Evolutionary conservation across 1,140 invertebrate species (phyloP), one percentile per base, ranked within the genome.

Genomic region (Xylocopa sonorina): DNA sequence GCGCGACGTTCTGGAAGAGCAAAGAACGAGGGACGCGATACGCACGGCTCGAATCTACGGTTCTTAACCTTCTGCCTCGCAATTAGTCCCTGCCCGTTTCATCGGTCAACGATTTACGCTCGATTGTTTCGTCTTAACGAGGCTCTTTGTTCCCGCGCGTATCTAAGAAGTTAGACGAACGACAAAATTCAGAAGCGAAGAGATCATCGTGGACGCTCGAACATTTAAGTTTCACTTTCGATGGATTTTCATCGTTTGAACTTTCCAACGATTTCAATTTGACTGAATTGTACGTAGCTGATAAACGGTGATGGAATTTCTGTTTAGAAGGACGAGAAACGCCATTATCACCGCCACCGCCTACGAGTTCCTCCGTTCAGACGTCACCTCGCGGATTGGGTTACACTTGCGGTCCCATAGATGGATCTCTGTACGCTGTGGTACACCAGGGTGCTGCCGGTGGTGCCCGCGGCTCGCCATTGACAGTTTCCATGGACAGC

Each of bases 371-470:
- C 7, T 91, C 91, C 18, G 84, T 89, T 41, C 92, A 92, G 69
- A 92, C 90, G n/a, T 91, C 92, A 38, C 89, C 91, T 12, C 88
- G 89, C 21, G 89, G 89, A 24, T 91, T 94, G 80, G 91, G 91
- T 60, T 95, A 97, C 91, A 96, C 96, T 21, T 95, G 96, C 88
- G 96, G 97, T 50, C 97, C 97, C 34, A 93, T 97, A 83, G 97
- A 98, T 95, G 97, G 97, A 80, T 97, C 97, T 89, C 95, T 98
- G 82, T 98, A 98, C 94, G 97, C 97, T 14, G 96, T 97, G 78
- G 94, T 95, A 64, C 95, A 95, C 90, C 93, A 92, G 78, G 92
- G 91, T 80, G 90, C 93, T 78, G 91, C 92, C 78, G 93, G 89
- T 82, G 92, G 93, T 84, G 93, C 93, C 64, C 94, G 95, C 53